Conservation (phyloP, 2,113 vertebrate genomes). For the Cardinalis cardinalis region DNA sequence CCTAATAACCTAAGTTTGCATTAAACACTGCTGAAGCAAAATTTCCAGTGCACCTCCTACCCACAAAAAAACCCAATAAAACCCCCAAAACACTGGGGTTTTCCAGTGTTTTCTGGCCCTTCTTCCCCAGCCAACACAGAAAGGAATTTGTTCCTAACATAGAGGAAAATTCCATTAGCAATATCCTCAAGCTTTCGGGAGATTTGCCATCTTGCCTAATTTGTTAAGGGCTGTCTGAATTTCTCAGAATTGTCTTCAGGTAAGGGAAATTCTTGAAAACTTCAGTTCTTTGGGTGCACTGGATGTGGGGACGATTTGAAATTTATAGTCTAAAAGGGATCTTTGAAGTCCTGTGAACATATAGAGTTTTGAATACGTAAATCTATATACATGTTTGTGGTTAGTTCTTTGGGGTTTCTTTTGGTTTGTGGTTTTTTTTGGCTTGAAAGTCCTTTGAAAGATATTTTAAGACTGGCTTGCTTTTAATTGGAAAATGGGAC, state of each 20-base stretch:
- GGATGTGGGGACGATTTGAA: not conserved
- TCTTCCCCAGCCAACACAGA: not conserved
- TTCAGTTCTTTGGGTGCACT: not conserved
- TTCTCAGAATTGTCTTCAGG: not conserved
- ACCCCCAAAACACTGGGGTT: fast-evolving
- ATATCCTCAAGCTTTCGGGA: not conserved
- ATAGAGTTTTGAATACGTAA: not conserved
- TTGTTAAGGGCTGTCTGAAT: not conserved
- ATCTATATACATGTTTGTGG: not conserved
- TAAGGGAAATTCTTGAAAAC: not conserved
- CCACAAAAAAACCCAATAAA: not conserved
- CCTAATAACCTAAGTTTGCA: not conserved
- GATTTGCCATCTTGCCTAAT: not conserved
- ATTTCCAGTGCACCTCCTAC: not conserved
- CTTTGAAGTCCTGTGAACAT: not conserved
- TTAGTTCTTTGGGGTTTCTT: too few species aligned
- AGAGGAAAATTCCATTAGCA: not conserved
- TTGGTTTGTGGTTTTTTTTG: not conserved
- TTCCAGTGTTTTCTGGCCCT: not conserved
- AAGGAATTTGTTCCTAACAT: not conserved
- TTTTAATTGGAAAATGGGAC: not conserved
- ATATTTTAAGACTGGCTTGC: not conserved
- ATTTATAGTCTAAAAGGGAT: not conserved
- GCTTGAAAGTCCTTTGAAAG: not conserved
- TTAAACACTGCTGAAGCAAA: not conserved